Conservation (phyloP, 2,797 vertebrate genomes). For the Sebastiscus albofasciatus region DNA sequence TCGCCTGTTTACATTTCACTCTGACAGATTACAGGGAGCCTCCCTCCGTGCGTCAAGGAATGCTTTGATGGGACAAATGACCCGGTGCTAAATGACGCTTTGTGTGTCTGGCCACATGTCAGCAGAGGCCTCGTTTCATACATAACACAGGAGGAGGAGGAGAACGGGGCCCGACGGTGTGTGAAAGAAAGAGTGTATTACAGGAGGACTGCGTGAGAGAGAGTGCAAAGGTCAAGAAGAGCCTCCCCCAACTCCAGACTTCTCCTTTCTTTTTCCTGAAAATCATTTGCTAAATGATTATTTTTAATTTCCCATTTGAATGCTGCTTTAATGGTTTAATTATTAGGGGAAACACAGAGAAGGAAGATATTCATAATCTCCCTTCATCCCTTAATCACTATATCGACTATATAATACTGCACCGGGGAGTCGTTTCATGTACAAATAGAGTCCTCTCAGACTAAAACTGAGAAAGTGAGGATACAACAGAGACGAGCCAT, state of each 20-base stretch:
- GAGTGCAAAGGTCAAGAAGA: conserved; percentile 41
- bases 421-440: conserved; percentile 6
- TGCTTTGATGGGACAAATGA: conserved; percentile 82
- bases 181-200: conserved; percentile 32
- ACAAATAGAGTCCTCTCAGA: conserved; percentile 17
- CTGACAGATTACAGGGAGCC: conserved; percentile 73
- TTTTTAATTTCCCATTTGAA: not conserved
- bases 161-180: not conserved
- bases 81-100: conserved; percentile 69
- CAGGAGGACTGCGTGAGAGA: conserved; percentile 18
- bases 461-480: conserved; percentile 14
- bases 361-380: not conserved
- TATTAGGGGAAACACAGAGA: not conserved
- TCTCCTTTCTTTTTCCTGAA: not conserved
- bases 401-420: conserved; percentile 17
- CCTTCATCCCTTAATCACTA: conserved; percentile 13
- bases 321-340: not conserved
- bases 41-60: conserved; percentile 70
- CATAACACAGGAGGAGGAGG: conserved; percentile 36
- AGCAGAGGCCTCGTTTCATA: conserved; percentile 57
- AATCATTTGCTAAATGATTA: conserved; percentile 9
- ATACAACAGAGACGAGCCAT: not conserved
- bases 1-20: conserved; percentile 62
- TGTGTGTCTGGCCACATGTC: conserved; percentile 69
- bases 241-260: not conserved